Evolutionary conservation across 2,888 invertebrate species (phyloP).

Genomic region (Heliconius sara): DNA sequence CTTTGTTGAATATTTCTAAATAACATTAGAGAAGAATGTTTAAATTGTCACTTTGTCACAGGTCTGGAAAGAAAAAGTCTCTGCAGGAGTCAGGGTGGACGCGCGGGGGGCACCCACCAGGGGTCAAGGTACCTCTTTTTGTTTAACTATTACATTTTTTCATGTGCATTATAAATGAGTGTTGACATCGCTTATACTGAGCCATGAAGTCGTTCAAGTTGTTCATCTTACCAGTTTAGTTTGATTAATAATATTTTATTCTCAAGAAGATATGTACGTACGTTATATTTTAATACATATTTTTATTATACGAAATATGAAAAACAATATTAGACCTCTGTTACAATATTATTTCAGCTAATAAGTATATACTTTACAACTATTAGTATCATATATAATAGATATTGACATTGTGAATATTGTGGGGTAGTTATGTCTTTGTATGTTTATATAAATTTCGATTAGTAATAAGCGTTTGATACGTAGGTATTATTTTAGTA

Average conservation of each 20-base stretch:
- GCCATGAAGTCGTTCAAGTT: background rate
- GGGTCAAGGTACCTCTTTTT: slow-evolving; percentile 47
- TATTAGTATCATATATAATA: background rate
- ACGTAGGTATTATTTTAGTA: background rate
- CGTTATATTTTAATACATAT: background rate
- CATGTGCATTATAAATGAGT: slow-evolving; percentile 48
- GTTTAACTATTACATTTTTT: slow-evolving; percentile 50
- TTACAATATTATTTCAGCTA: background rate
- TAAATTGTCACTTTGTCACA: slow-evolving; percentile 80
- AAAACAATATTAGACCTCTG: background rate
- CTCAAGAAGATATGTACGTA: background rate
- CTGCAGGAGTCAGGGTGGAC: slow-evolving; percentile 61
- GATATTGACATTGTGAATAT: background rate
- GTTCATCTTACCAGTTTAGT: background rate
- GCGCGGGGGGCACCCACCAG: slow-evolving; percentile 58
- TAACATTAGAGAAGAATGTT: slow-evolving; percentile 80
- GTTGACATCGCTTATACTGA: slow-evolving; percentile 48
- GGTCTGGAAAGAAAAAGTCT: slow-evolving; percentile 59
- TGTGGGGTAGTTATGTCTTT: too few species aligned
- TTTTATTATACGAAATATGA: background rate
- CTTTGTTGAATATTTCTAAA: slow-evolving; percentile 76
- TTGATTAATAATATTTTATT: background rate
- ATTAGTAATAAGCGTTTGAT: background rate
- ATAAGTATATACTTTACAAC: background rate
- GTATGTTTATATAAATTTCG: too few species aligned